Evolutionary conservation across 2,888 invertebrate genomes (phyloP), one percentile per base, ranked within the genome.

Genomic region (Teleogryllus oceanicus): DNA sequence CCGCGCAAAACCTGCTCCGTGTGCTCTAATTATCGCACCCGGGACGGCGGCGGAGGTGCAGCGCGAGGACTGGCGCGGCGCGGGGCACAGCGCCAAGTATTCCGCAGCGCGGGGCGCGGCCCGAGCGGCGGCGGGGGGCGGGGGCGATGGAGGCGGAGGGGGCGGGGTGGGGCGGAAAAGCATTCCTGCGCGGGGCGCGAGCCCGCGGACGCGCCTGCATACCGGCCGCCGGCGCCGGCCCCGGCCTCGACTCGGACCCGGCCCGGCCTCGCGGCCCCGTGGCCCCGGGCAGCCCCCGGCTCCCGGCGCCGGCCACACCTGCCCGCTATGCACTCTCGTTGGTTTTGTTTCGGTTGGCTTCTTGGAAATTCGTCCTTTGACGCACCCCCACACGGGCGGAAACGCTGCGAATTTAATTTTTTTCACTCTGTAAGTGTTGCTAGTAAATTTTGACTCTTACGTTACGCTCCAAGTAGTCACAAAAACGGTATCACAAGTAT

Each of bases 1-100:
- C 12, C 62, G 62, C n/a, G 62, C 62, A 62, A 62, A 62, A 62
- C 62, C 62, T 62, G 62, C 62, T 62, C 62, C 62, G 62, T n/a
- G 62, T 62, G 62, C 62, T 62, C 62, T 62, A 62, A 62, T 62
- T 62, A 62, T 62, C 62, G 62, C 62, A 11, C 12, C 62, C 62
- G 16, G 8, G 62, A 2, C 62, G 62, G 62, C n/a, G 62, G 62
- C 62, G 13, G 16, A n/a, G 62, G 62, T 62, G 16, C 37, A 37
- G n/a, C 62, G 62, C n/a, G 62, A 62, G 62, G 62, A 16, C 16
- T 13, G 13, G 62, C 16, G 62, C 13, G n/a, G 12, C 62, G 62
- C 12, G 62, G 62, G 18, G 62, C 62, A 24, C 62, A 62, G 62
- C 2, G 62, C 62, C 13, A 62, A 62, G 62, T 62, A 12, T 62